phyloP scores from a whole-genome alignment of 2,888 invertebrate genomes.

The Odontocolon sp. region DNA sequence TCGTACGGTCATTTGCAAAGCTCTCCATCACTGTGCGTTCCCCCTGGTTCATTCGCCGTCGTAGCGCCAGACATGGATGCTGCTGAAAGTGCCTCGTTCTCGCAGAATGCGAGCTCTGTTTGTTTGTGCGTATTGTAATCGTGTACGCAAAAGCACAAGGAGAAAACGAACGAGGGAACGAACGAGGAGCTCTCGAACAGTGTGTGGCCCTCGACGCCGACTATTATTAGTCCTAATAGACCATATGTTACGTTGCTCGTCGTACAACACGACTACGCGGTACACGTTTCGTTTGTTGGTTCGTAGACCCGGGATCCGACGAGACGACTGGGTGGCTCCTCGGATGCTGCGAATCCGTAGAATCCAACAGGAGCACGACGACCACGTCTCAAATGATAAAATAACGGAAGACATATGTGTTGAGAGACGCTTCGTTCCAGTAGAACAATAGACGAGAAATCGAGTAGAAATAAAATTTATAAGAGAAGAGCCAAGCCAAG shows the following conservation, averaged over 20 bases:
- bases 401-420: background rate
- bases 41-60: slow-evolving; percentile 15
- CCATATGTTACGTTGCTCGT: slow-evolving; percentile 73
- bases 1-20: slow-evolving; percentile 14
- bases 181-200: background rate
- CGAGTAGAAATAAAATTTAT: too few relatives aligned
- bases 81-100: background rate
- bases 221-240: slow-evolving; percentile 80
- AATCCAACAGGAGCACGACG: background rate
- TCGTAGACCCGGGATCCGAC: slow-evolving; percentile 12
- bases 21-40: slow-evolving; percentile 27
- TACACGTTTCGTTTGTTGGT: slow-evolving; percentile 31
- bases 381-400: slow-evolving; percentile 37
- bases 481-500: too few relatives aligned
- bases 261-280: slow-evolving; percentile 36
- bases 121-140: slow-evolving; percentile 24
- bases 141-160: background rate
- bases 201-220: slow-evolving; percentile 37
- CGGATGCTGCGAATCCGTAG: background rate
- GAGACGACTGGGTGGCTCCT: background rate
- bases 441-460: background rate
- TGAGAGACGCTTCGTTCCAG: too few relatives aligned
- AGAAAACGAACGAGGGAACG: slow-evolving; percentile 12
- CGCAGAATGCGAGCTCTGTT: background rate
- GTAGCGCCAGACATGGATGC: slow-evolving; percentile 21